Conservation (phyloP, 2,888 invertebrate species). For the Blomia tropicalis region DNA sequence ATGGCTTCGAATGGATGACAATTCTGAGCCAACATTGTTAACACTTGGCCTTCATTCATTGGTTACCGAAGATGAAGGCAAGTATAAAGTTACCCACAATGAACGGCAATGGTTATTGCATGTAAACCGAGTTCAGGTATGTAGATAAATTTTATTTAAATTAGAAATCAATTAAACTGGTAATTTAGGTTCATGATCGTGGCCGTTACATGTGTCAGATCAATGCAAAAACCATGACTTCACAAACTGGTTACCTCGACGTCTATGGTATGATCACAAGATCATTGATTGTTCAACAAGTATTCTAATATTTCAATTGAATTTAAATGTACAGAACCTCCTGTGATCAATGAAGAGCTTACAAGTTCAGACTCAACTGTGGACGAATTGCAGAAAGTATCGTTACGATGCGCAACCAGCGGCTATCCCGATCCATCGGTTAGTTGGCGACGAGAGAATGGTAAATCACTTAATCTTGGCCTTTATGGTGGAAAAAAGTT, state of each 20-base stretch:
- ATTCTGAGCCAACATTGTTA: slow-evolving; percentile 1
- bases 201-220: slow-evolving; percentile 72
- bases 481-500: slow-evolving; percentile 29
- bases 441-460: slow-evolving; percentile 81
- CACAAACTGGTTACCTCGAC: slow-evolving; percentile 78
- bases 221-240: slow-evolving; percentile 86
- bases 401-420: background rate
- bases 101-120: slow-evolving; percentile 44
- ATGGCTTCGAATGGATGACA: slow-evolving; percentile 16
- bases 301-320: background rate
- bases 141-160: no score
- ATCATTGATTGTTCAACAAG: background rate
- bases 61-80: slow-evolving; percentile 23
- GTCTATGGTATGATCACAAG: slow-evolving; percentile 43
- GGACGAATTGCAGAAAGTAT: slow-evolving; percentile 11
- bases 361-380: slow-evolving; percentile 16
- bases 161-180: no score
- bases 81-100: slow-evolving; percentile 29
- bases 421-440: slow-evolving; percentile 74
- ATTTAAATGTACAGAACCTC: slow-evolving; percentile 9
- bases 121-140: slow-evolving; percentile 74
- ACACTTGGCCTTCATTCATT: slow-evolving; percentile 48
- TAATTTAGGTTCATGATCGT: slow-evolving; percentile 70
- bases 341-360: slow-evolving; percentile 12
- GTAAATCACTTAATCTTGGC: slow-evolving; percentile 68